Conservation (phyloP, 2,888 invertebrate species). For the Sesia apiformis region DNA sequence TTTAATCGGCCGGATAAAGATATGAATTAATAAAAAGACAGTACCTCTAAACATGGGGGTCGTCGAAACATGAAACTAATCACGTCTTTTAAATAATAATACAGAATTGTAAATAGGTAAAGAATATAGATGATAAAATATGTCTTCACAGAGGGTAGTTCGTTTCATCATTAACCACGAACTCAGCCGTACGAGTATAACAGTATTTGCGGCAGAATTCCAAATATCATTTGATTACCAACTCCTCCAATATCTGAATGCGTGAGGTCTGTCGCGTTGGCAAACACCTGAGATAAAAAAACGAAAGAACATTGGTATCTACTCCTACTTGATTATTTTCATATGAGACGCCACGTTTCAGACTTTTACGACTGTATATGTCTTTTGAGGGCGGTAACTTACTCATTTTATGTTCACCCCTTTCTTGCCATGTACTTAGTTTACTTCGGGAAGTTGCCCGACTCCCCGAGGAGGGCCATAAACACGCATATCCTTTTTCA, state of each 20-base stretch:
- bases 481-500: conserved; percentile 61
- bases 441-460: conserved; percentile 54
- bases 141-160: no score
- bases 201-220: no score
- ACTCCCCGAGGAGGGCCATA: conserved; percentile 57
- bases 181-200: no score
- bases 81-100: no score
- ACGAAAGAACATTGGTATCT: conserved; percentile 34
- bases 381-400: conserved; percentile 70
- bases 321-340: conserved; percentile 62
- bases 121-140: no score
- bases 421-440: conserved; percentile 42
- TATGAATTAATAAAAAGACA: no score
- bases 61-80: no score
- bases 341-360: conserved; percentile 56
- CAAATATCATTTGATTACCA: no score
- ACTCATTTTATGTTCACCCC: conserved; percentile 70
- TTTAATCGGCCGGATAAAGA: no score
- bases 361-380: conserved; percentile 64
- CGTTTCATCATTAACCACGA: no score
- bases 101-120: no score
- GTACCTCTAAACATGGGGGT: no score
- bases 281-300: neutral
- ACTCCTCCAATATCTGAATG: neutral
- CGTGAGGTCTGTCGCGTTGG: neutral